Percentiles rank a stretch among this genome's conserved stretches.
Conservation (phyloP, 2,113 vertebrate genomes). For the Lophochroa leadbeateri region DNA sequence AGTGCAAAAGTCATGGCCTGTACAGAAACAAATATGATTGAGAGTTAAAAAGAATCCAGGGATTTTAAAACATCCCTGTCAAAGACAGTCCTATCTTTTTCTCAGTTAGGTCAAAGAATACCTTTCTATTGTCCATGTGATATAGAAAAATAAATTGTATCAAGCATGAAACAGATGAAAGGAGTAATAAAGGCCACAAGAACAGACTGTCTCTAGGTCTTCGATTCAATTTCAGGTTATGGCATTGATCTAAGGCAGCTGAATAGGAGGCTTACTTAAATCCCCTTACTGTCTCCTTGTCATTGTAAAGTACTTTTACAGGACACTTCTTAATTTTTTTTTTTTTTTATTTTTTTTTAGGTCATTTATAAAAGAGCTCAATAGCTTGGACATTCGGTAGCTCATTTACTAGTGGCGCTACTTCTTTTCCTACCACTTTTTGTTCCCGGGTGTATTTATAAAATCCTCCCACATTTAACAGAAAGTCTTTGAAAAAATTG, state of each 20-base stretch:
- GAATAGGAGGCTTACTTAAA: constrained; percentile 27
- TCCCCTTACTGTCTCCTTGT: neutral
- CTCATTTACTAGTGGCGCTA: neutral
- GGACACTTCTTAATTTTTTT: neutral
- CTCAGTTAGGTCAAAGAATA: constrained; percentile 26
- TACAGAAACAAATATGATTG: constrained; percentile 24
- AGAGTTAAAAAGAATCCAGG: constrained; percentile 38
- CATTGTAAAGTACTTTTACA: neutral
- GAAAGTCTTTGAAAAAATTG: neutral
- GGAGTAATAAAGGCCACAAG: constrained; percentile 3
- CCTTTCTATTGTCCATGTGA: neutral
- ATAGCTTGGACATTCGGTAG: neutral
- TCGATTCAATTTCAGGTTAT: constrained; percentile 25
- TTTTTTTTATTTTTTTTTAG: neutral
- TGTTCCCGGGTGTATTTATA: neutral
- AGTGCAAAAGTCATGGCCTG: constrained; percentile 95
- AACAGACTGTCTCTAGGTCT: neutral
- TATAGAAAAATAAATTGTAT: constrained; percentile 45
- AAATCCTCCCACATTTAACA: neutral
- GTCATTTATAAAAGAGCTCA: neutral
- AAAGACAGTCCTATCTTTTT: neutral
- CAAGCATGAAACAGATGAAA: constrained; percentile 25
- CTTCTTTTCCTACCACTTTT: neutral
- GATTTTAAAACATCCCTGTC: constrained; percentile 9
- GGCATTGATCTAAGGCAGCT: constrained; percentile 20